phyloP scores from a whole-genome alignment of 1,140 invertebrate genomes.

The Leucophenga varia region DNA sequence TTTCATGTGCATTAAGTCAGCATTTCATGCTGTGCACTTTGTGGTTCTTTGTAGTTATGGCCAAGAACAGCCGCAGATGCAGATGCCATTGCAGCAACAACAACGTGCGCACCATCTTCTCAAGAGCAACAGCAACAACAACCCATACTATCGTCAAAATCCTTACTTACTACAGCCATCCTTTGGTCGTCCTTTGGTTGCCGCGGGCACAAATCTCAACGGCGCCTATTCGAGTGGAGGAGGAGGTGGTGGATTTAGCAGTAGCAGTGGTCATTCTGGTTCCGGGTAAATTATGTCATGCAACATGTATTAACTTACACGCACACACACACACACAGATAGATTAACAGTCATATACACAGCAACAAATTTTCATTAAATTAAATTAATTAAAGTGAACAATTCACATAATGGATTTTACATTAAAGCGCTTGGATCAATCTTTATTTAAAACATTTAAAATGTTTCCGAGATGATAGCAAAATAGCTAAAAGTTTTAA shows the following conservation, averaged over 20 bases:
- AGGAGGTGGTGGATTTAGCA: conserved; percentile 4
- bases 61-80: too few species aligned
- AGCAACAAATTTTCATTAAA: too few species aligned
- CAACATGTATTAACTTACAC: neutral
- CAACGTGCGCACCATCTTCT: conserved; percentile 17
- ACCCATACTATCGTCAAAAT: too few species aligned
- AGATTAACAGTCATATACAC: too few species aligned
- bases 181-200: conserved; percentile 14
- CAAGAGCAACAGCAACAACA: too few species aligned
- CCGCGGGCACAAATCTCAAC: conserved; percentile 29
- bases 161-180: neutral
- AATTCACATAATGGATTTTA: neutral
- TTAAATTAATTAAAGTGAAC: neutral
- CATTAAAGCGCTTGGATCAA: too few species aligned
- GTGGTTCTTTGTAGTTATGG: too few species aligned
- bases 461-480: too few species aligned
- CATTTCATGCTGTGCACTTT: too few species aligned
- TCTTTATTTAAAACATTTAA: too few species aligned
- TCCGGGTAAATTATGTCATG: conserved; percentile 35
- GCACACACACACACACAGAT: neutral
- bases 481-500: too few species aligned
- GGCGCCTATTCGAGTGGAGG: conserved; percentile 28
- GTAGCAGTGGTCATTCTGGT: conserved; percentile 38
- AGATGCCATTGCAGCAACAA: conserved; percentile 11
- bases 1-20: too few species aligned